A percentile compares a stretch with the other conserved stretches of the same genome.
Conservation (phyloP, 2,888 invertebrate species). For the Lucinisca nassula region DNA sequence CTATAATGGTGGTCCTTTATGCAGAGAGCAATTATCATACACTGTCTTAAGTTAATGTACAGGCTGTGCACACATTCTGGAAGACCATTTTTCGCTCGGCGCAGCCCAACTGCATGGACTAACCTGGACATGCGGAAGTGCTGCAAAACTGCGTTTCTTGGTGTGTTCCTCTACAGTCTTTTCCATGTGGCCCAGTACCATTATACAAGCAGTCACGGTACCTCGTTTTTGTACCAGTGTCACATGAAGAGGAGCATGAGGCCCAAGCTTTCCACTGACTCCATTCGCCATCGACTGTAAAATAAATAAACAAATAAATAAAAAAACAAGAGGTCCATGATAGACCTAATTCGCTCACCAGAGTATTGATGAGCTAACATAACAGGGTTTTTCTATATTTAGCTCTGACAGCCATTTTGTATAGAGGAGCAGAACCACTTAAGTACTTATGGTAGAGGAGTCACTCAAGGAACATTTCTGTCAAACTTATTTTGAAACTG, state of each 20-base stretch:
- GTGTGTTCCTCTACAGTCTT: conserved; percentile 16
- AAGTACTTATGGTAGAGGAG: no score
- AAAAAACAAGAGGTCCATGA: no score
- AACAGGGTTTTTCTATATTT: no score
- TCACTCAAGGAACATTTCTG: no score
- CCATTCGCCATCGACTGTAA: conserved; percentile 50
- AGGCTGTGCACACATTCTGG: not conserved
- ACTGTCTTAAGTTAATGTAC: not conserved
- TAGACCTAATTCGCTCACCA: no score
- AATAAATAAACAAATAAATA: no score
- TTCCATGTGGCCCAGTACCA: conserved; percentile 12
- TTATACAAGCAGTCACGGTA: conserved; percentile 22
- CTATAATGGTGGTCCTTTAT: not conserved
- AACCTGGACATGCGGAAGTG: conserved; percentile 36
- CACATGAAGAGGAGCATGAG: conserved; percentile 40
- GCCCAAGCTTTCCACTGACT: conserved; percentile 41
- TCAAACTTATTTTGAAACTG: no score
- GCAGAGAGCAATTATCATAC: not conserved
- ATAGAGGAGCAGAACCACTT: no score
- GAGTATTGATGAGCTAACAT: no score
- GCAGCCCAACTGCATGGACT: not conserved
- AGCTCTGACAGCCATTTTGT: no score
- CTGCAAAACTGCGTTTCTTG: conserved; percentile 31
- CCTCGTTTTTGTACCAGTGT: conserved; percentile 27
- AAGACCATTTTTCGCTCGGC: not conserved